Conservation (phyloP, 2,113 vertebrate genomes). For the Elephantulus edwardii region DNA sequence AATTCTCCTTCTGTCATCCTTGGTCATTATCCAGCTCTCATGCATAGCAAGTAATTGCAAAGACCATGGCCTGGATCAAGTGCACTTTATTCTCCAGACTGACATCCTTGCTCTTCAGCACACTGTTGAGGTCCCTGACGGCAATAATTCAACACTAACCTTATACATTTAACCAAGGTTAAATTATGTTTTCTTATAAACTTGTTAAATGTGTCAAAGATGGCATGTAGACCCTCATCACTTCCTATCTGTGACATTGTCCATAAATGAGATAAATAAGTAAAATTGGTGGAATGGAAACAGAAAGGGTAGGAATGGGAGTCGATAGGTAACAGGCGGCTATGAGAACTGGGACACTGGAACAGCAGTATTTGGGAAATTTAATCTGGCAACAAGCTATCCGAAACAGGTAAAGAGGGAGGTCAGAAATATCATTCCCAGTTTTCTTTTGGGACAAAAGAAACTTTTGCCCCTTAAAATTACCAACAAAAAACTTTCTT, state of each 20-base stretch:
- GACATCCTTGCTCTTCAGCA: too few species aligned
- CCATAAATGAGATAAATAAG: neutral
- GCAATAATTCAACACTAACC: too few species aligned
- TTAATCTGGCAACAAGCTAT: neutral
- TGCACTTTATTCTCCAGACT: too few species aligned
- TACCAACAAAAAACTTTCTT: neutral
- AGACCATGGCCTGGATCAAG: too few species aligned
- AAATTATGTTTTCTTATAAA: neutral
- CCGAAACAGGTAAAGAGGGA: neutral
- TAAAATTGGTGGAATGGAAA: neutral
- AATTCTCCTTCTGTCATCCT: too few species aligned
- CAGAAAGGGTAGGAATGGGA: neutral
- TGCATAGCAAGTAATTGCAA: too few species aligned
- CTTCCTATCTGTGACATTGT: neutral
- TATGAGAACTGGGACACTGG: neutral
- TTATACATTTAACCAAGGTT: neutral
- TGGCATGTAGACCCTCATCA: neutral
- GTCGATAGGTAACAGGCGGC: neutral
- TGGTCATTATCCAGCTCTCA: too few species aligned
- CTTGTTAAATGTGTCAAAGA: neutral
- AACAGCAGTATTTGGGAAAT: neutral
- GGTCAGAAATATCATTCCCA: neutral
- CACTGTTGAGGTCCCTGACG: too few species aligned
- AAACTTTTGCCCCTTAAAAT: neutral
- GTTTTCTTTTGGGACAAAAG: neutral